Percentiles rank a stretch among this genome's conserved stretches.
These are phyloP conservation scores for Actinostola sp. DNA, from an alignment of 92 coral and sea anemone species.

Conservation along the genomic window DNA sequence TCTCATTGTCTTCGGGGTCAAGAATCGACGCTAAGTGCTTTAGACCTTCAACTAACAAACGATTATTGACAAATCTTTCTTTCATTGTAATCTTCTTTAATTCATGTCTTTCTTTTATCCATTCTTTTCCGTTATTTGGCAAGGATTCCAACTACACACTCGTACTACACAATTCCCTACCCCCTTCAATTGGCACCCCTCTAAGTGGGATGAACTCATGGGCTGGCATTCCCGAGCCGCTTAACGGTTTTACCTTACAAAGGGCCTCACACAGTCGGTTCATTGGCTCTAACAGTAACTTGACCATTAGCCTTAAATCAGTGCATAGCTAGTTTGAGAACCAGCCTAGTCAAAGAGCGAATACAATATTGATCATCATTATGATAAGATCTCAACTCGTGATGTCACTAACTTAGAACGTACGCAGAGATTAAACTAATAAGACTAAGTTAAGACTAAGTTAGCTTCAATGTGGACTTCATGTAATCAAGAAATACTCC, in stretches of 20 bases:
- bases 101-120: neutral
- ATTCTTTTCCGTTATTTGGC: neutral
- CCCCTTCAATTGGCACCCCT: neutral
- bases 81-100: too few species aligned
- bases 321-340: too few species aligned
- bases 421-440: neutral
- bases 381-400: neutral
- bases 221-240: slow-evolving; percentile 1
- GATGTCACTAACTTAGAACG: too few species aligned
- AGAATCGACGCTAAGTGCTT: too few species aligned
- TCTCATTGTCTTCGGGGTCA: too few species aligned
- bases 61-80: too few species aligned
- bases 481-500: too few species aligned
- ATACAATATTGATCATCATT: neutral
- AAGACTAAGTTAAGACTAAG: too few species aligned
- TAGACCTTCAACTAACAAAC: too few species aligned
- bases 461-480: too few species aligned
- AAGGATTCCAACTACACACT: neutral
- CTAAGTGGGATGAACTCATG: neutral
- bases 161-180: neutral
- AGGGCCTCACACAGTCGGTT: neutral
- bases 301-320: too few species aligned
- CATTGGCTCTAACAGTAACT: neutral
- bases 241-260: neutral
- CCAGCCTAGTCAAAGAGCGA: neutral